A percentile compares a stretch with the other conserved stretches of the same genome.
Conservation (phyloP, 1,140 invertebrate species). For the Megalonaias nervosa region DNA sequence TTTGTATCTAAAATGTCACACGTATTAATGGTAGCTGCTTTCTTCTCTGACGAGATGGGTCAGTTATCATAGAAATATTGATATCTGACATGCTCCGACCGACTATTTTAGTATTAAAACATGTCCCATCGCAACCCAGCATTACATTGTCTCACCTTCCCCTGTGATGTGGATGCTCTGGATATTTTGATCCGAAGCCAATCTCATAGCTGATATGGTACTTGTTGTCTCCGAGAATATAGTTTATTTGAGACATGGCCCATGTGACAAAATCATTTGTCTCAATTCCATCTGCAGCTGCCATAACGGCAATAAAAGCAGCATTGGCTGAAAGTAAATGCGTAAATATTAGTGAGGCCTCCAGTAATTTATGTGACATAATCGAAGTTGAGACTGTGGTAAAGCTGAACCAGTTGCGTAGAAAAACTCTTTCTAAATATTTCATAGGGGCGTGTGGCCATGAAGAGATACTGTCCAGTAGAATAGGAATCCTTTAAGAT, state of each 20-base stretch:
- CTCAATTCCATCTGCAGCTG: conserved; percentile 21
- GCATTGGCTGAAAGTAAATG: conserved; percentile 20
- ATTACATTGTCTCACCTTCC: conserved; percentile 33
- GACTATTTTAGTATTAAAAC: neutral
- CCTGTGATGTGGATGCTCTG: conserved; percentile 42
- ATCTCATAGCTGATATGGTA: conserved; percentile 77
- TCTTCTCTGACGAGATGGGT: neutral
- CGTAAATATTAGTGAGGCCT: neutral
- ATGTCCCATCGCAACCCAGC: no score
- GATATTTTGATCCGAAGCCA: conserved; percentile 76
- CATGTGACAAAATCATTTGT: conserved; percentile 60
- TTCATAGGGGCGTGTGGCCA: no score
- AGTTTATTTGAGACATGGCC: conserved; percentile 77
- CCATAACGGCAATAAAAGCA: conserved; percentile 18
- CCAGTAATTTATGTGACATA: no score
- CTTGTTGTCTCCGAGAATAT: conserved; percentile 76
- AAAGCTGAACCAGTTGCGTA: no score
- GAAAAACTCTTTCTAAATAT: no score
- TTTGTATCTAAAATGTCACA: neutral
- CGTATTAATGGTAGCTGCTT: neutral
- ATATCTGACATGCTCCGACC: neutral
- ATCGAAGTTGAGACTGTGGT: no score
- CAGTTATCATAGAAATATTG: neutral
- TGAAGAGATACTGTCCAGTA: no score
- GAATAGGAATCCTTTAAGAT: no score